Evolutionary conservation across 2,888 invertebrate species (phyloP), one percentile per base, ranked within the genome.

Genomic region (Lepeophtheirus nordmannii): DNA sequence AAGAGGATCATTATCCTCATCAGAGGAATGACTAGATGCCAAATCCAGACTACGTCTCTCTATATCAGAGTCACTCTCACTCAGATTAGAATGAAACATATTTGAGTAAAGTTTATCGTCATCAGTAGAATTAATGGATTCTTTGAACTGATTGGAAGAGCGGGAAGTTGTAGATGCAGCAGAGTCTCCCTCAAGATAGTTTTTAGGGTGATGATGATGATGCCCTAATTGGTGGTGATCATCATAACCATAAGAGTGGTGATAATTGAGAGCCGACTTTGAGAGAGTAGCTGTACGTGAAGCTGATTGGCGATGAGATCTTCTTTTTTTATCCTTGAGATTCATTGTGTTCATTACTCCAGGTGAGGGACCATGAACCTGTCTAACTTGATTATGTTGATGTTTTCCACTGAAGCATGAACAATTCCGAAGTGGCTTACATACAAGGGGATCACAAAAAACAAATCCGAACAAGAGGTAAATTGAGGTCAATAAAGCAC

Each of bases 21-120:
- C 94, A 61, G 91, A 92, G 11, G 91, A 91, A 78, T 94, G 94
- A 74, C 92, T 92, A 62, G 93, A 93, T 14, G 93, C 93, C 62
- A 94, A 81, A 72, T 93, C 93, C 68, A 94, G 79, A 72, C 87
- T 87, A 53, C 88, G 81, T 2, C 87, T 88, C 70, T 67, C 76
- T 76, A 41, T 39, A 46, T 66, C 66, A 8, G 38, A 38, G 38
- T 66, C 66, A 12, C 38, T 41, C 22, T 66, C 66, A 30, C 56
- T 63, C 20, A 46, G 37, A 38, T 63, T 46, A 37, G 20, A 63
- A n/a, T 37, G 61, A n/a, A 23, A n/a, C 38, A 75, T 75, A 69
- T 90, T 89, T 0, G 87, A 87, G 72, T 91, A 90, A 0, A 86
- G 86, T 74, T 87, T 87, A 0, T 86, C 83, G 70, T 84, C 83